A percentile compares a stretch with the other conserved stretches of the same genome.
Evolutionary conservation across 1,140 invertebrate species (phyloP).

Genomic region (Atta colombica): DNA sequence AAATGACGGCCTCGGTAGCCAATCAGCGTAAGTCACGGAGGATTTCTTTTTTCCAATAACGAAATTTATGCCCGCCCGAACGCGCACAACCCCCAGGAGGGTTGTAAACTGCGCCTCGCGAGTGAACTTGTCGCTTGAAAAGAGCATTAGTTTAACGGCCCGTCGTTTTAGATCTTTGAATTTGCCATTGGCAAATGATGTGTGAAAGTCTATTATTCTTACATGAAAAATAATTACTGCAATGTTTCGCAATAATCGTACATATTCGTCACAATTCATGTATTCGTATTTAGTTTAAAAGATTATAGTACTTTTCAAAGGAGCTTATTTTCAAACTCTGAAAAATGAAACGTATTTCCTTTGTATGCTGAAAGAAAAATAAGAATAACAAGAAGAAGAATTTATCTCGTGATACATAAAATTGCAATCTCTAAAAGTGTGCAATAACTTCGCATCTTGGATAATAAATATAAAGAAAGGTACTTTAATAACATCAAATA

Average conservation of each 20-base stretch:
- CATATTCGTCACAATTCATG: neutral
- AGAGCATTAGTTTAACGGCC: conserved; percentile 6
- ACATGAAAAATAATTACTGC: neutral
- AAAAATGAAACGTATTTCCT: neutral
- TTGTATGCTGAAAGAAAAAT: neutral
- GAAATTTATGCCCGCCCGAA: conserved; percentile 63
- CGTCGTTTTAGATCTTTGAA: neutral
- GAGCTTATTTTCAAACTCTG: neutral
- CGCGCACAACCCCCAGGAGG: conserved; percentile 40
- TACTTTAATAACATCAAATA: conserved; percentile 24
- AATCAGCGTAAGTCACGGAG: conserved; percentile 64
- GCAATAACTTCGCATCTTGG: neutral
- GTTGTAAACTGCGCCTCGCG: conserved; percentile 50
- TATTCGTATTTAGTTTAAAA: neutral
- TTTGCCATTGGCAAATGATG: neutral
- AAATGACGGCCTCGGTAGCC: conserved; percentile 55
- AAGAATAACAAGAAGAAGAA: neutral
- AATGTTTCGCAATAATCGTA: neutral
- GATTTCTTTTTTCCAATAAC: conserved; percentile 59
- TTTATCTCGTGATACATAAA: neutral
- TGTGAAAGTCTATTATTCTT: conserved; percentile 10
- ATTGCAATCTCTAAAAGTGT: neutral
- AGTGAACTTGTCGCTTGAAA: conserved; percentile 33
- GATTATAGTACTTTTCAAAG: neutral
- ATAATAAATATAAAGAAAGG: neutral